Evolutionary conservation across 2,888 invertebrate species (phyloP).

Genomic region (Meiosimyza platycephala): DNA sequence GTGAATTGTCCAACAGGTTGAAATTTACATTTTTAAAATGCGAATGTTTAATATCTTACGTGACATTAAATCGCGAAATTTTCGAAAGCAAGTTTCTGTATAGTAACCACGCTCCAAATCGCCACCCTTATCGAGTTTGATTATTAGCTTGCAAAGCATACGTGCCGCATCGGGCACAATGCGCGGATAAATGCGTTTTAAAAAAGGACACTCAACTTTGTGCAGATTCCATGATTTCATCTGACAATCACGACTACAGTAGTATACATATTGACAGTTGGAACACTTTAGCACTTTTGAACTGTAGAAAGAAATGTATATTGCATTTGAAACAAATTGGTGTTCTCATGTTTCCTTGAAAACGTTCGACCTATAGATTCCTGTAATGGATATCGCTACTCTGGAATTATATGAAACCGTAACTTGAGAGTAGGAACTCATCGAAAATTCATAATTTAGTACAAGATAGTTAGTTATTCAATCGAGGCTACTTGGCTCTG

Average conservation of each 20-base stretch:
- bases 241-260: conserved; percentile 86
- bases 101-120: conserved; percentile 76
- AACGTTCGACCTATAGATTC: no score
- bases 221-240: conserved; percentile 84
- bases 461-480: no score
- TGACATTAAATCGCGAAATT: conserved; percentile 89
- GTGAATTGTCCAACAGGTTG: background rate
- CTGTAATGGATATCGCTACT: no score
- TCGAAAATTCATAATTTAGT: no score
- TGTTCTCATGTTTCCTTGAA: no score
- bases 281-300: conserved; percentile 82
- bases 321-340: background rate
- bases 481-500: no score
- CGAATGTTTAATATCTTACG: conserved; percentile 73
- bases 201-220: conserved; percentile 83
- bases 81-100: conserved; percentile 76
- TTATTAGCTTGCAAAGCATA: conserved; percentile 80
- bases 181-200: conserved; percentile 78
- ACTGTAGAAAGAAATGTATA: conserved; percentile 64
- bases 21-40: background rate
- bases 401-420: no score
- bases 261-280: conserved; percentile 84
- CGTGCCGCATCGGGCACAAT: conserved; percentile 85
- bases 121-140: conserved; percentile 73
- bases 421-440: no score